phyloP scores from a whole-genome alignment of 2,113 vertebrate genomes.

The Gorsachius goisagi region DNA sequence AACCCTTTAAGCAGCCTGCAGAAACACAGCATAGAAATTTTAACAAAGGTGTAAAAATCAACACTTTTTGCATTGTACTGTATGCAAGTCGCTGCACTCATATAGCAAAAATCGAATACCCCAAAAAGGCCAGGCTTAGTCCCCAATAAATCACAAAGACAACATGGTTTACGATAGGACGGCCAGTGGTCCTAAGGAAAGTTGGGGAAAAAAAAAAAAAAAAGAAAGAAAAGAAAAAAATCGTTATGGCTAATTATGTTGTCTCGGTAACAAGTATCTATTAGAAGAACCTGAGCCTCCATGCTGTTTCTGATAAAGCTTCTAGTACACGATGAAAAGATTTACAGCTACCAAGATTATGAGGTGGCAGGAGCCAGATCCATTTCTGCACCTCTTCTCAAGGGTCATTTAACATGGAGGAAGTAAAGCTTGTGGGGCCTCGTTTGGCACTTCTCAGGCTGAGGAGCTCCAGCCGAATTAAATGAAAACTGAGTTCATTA shows the following conservation, averaged over 20 bases:
- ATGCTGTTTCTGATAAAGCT: constrained; percentile 57
- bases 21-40: background rate
- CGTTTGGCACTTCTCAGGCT: background rate
- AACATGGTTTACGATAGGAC: accelerated
- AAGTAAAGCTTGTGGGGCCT: background rate
- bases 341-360: constrained; percentile 72
- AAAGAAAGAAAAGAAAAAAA: background rate
- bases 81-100: background rate
- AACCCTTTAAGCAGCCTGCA: background rate
- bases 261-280: constrained; percentile 54
- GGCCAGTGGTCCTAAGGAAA: background rate
- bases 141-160: background rate
- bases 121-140: background rate
- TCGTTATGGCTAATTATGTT: constrained; percentile 41
- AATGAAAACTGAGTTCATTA: background rate
- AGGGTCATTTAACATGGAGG: constrained; percentile 17
- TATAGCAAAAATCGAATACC: background rate
- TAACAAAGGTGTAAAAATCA: background rate
- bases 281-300: constrained; percentile 57
- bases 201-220: background rate
- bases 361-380: constrained; percentile 64
- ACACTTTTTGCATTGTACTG: background rate
- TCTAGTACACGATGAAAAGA: constrained; percentile 62
- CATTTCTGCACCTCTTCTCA: constrained; percentile 55
- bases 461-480: background rate